Evolutionary conservation across 2,113 vertebrate genomes (phyloP), one percentile per base, ranked within the genome.

Genomic region (Murina feae): DNA sequence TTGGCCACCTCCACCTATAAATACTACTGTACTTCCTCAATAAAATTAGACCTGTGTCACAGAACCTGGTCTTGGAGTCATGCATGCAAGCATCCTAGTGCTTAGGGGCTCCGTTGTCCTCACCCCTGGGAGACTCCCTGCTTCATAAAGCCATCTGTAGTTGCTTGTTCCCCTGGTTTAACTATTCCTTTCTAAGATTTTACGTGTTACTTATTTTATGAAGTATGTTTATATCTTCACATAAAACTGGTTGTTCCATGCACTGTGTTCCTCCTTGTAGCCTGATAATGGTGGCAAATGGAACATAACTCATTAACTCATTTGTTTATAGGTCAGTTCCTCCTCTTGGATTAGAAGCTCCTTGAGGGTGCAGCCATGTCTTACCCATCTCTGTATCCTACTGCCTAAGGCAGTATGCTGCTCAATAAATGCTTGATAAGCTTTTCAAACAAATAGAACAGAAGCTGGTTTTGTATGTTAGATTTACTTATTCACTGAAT

Each of bases 251-350:
- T 14, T 47, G 16, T 89, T 79, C 3, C 10, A 37, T 55, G 21
- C 5, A 63, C 21, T 2, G 2, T 69, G 25, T 79, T 71, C 32
- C 5, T 86, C 39, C 49, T 79, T 76, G 51, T 68, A 71, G 17
- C 21, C 60, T 55, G 28, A 13, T 28, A 91, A 75, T 35, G 42
- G 55, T 91, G 76, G 28, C 9, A 86, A 81, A 93, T 69, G 9
- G 89, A 93, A 32, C 47, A 58, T 17, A 72, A 91, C 85, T 72
- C 91, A 89, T 83, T 90, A 68, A 28, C 17, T 69, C 12, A 69
- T 13, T 94, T 96, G 78, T 88, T 94, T 42, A 47, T 55, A 44
- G n/a, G 25, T 60, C 25, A 93, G 0, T 92, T 84, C 86, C 20
- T 8, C 35, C 51, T 75, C 35, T 60, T 85, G 47, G 2, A n/a